phyloP scores from a whole-genome alignment of 2,888 invertebrate genomes.

The Cosmopolites sordidus region DNA sequence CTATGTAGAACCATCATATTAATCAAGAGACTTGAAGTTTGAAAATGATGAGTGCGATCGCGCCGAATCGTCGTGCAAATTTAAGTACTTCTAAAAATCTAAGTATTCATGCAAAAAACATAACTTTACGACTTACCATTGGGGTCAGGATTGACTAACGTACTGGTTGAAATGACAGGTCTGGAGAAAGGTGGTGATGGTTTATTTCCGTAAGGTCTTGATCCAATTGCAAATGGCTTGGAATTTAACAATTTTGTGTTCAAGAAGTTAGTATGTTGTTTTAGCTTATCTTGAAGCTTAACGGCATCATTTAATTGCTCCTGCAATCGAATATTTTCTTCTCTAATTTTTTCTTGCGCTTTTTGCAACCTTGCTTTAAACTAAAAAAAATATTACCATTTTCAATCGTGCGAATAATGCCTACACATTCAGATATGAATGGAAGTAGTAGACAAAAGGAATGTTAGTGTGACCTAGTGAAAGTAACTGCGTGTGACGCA shows the following conservation, averaged over 20 bases:
- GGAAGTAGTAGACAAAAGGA: no score
- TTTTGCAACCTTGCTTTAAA: slow-evolving; percentile 46
- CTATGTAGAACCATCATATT: no score
- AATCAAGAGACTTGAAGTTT: no score
- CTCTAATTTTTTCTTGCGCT: slow-evolving; percentile 43
- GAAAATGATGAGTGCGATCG: no score
- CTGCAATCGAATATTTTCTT: slow-evolving; percentile 45
- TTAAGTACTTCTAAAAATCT: no score
- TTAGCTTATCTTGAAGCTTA: slow-evolving; percentile 46
- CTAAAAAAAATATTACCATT: slow-evolving; percentile 35
- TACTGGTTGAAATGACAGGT: neutral
- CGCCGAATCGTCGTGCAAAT: no score
- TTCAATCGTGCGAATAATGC: no score
- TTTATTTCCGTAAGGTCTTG: slow-evolving; percentile 8
- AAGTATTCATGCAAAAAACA: no score
- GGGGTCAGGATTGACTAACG: neutral
- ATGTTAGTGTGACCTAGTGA: no score
- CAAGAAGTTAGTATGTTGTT: slow-evolving; percentile 39
- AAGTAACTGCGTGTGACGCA: no score
- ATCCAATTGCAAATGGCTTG: slow-evolving; percentile 6
- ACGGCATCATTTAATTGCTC: slow-evolving; percentile 45
- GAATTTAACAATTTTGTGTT: slow-evolving; percentile 27
- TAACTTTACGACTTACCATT: slow-evolving; percentile 1
- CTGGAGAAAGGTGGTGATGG: neutral
- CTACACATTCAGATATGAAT: no score